Base-by-base conservation (phyloP, 2,113 vertebrate species). In the Halichoeres trimaculatus region DNA sequence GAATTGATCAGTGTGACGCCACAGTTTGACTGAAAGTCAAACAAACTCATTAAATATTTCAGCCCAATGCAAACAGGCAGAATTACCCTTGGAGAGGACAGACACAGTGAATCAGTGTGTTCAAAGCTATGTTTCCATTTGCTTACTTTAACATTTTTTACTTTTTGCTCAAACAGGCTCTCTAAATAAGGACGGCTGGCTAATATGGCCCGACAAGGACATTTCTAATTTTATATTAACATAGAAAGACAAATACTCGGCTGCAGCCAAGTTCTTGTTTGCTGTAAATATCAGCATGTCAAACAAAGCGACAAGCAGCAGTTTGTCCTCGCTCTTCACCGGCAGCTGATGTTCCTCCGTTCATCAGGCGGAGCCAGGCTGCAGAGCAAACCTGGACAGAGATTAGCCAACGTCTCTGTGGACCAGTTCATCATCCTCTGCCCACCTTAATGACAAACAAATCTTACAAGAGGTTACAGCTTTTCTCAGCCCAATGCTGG, bases 381-480 rank as follows among this genome's bases (percentile, higher is more conserved):
- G n/a, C 51, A 19, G 48, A 26, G 54, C 34, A 60, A 57, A 77
- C 63, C 82, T 56, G 83, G 54, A 84, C 20, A 70, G 66, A 79
- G 70, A 85, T 85, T 70, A 83, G 66, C 64, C 70, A 55, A 77
- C 67, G 72, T 67, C 66, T 82, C 65, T 7, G 13, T 26, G 38
- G 82, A 60, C 70, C 74, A 75, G 64, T 85, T 89, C 78, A 74
- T 87, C 83, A 83, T 80, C 72, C 65, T 74, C 78, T 53, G 56
- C 71, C 58, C 71, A 71, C 64, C 38, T 36, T 76, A 69, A 81
- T 71, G 63, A 69, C 74, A 54, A 72, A 75, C 80, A 83, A 70
- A 74, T 83, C 83, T 80, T 65, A 77, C 55, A 35, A 61, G 69
- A 77, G 78, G 64, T 78, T 75, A 54, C 8, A 14, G 41, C 48